These are phyloP conservation scores for Ceratina japonica DNA, from an alignment of 1,140 invertebrate genomes.

Conservation along the genomic window DNA sequence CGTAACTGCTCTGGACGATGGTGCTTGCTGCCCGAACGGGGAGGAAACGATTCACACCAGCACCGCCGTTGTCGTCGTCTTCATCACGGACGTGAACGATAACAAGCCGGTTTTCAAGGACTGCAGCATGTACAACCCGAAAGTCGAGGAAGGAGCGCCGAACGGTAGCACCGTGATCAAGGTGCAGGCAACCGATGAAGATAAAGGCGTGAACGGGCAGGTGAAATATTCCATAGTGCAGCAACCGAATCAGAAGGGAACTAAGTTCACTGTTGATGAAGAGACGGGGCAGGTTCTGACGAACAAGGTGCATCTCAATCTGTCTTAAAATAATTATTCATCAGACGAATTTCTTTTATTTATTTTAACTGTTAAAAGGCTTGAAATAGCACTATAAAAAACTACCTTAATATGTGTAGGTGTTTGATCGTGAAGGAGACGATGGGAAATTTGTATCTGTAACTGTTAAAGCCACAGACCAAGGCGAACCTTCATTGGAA, in stretches of 20 bases:
- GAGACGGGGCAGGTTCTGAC: constrained; percentile 96
- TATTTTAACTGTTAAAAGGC: background rate
- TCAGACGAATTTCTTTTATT: background rate
- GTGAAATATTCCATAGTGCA: constrained; percentile 97
- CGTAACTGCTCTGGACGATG: constrained; percentile 96
- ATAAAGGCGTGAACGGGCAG: constrained; percentile 96
- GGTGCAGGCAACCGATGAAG: constrained; percentile 95
- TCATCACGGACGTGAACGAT: constrained; percentile 97
- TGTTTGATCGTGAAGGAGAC: constrained; percentile 96
- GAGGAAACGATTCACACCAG: constrained; percentile 92
- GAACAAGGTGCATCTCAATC: constrained; percentile 85
- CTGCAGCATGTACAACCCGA: constrained; percentile 93
- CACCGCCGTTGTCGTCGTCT: constrained; percentile 97
- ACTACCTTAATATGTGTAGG: constrained; percentile 76
- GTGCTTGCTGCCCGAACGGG: constrained; percentile 93
- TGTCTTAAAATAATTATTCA: background rate
- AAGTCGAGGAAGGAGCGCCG: constrained; percentile 94
- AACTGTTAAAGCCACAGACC: constrained; percentile 97
- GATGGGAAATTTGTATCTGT: constrained; percentile 97
- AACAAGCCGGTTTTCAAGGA: constrained; percentile 97
- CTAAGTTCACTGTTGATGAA: constrained; percentile 96
- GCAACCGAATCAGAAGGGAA: constrained; percentile 97
- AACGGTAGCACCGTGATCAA: constrained; percentile 96
- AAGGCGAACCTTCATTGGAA: constrained; percentile 96
- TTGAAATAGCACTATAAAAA: background rate